Evolutionary conservation across 1,140 invertebrate genomes (phyloP), one percentile per base, ranked within the genome.

Genomic region (Drosophila saltans): DNA sequence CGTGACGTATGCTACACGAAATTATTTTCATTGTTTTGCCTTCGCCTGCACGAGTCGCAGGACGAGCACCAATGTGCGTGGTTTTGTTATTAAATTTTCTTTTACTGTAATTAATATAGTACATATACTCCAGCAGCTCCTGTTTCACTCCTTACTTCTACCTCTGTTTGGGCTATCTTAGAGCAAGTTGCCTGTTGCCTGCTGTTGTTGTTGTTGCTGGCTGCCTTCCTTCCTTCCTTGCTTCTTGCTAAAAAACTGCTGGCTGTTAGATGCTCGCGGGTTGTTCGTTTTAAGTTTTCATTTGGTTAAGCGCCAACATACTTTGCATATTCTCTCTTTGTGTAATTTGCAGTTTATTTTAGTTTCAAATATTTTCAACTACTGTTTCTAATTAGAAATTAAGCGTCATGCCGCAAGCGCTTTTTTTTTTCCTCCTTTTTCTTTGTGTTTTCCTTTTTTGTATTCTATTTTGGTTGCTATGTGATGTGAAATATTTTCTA

Each of bases 21-120:
- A 91, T 76, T 66, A 84, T 88, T 80, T 70, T 79, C 88, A 91
- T 91, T 91, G 88, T 91, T 91, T 70, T 59, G 67, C 75, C 56
- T 55, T 40, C 66, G 72, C 64, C 65, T 61, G 28, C 64, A 21
- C 69, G 69, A 43, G 64, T 65, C 69, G 72, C 61, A 64, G 63
- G 41, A 45, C n/a, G 28, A 43, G 21, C 45, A 40, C 11, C 10
- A 21, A 43, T 45, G 58, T 56, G 79, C 63, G 41, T 36, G 45
- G 33, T 52, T 36, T 68, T 78, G 64, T 65, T 64, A 58, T 70
- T 62, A 64, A 71, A 70, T 66, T 68, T 75, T 11, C 48, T 81
- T 36, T 21, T 26, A 9, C 21, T 52, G 45, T 52, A 52, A 52
- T 52, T 52, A 52, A 52, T 48, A 48, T 48, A 48, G 45, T 52